Evolutionary conservation across 1,140 invertebrate genomes (phyloP), one percentile per base, ranked within the genome.

Genomic region (Anoplolepis gracilipes): DNA sequence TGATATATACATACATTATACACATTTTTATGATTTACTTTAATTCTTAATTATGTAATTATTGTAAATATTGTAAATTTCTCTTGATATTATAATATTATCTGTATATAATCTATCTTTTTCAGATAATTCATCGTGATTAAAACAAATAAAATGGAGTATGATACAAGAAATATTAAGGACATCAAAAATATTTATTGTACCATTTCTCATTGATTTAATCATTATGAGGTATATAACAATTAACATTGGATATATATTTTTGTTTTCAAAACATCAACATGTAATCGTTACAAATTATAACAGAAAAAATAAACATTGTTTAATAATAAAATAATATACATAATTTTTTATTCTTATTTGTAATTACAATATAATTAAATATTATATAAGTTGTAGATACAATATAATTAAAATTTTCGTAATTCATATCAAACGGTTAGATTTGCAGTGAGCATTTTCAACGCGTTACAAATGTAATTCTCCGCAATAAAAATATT

Each of bases 131-230:
- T 36, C 65, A 67, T 22, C 2, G 10, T 75, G 22, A 46, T 36
- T 49, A 11, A 36, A 2, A 13, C 11, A 65, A 19, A 33, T 2
- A 42, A 22, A 42, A 10, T n/a, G 10, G 49, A 36, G 7, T 1
- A 28, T 22, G n/a, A 67, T 30, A 2, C 11, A 57, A 46, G 19
- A 72, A 46, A 73, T 57, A 72, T 53, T 36, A 73, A 22, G 7
- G 30, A 33, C 53, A 82, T 59, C 13, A 82, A 82, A n/a, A 73
- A 73, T 13, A 82, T 82, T 82, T 82, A 82, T 82, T 73, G 11
- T 28, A 49, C 67, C 67, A 73, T 73, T 59, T 82, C 16, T 49
- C 53, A 16, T 61, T 59, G 36, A 73, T 39, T 42, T 70, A 59
- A 67, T 59, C 65, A 72, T 57, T 82, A 72, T 36, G 55, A 82